These are phyloP conservation scores for Cryptus armator DNA, from an alignment of 2,888 invertebrate genomes.

Conservation along the genomic window DNA sequence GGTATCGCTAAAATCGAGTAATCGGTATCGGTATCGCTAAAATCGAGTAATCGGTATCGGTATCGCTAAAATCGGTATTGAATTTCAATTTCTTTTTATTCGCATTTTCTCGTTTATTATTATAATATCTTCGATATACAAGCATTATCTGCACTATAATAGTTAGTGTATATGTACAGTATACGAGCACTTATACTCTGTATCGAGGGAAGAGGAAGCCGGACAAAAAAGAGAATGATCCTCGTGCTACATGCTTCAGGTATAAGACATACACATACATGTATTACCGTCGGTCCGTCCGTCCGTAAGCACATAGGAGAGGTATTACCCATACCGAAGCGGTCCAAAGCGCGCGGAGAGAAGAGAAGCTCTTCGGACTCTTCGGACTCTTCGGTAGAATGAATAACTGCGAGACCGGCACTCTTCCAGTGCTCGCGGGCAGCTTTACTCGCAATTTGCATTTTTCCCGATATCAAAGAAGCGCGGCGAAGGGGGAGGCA, in stretches of 20 bases:
- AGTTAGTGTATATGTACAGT: not conserved
- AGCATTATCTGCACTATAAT: slow-evolving; percentile 23
- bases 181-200: not conserved
- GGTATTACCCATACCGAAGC: slow-evolving; percentile 3
- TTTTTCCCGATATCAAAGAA: slow-evolving; percentile 70
- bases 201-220: slow-evolving; percentile 18
- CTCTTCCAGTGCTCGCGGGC: slow-evolving; percentile 42
- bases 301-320: not conserved
- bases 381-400: slow-evolving; percentile 31
- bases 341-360: not conserved
- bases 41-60: too few species aligned
- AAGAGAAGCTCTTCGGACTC: not conserved
- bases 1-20: too few species aligned
- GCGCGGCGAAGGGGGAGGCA: slow-evolving; percentile 25
- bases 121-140: slow-evolving; percentile 37
- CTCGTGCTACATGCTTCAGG: slow-evolving; percentile 36
- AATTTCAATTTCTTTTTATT: too few species aligned
- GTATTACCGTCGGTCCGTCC: not conserved
- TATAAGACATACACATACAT: slow-evolving; percentile 5
- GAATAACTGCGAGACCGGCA: slow-evolving; percentile 43
- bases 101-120: not conserved
- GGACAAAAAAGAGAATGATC: slow-evolving; percentile 26
- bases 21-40: too few species aligned
- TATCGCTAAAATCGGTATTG: too few species aligned
- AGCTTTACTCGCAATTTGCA: slow-evolving; percentile 68